Base-by-base conservation (phyloP, 2,888 invertebrate species). In the Cheilosia urbana region DNA sequence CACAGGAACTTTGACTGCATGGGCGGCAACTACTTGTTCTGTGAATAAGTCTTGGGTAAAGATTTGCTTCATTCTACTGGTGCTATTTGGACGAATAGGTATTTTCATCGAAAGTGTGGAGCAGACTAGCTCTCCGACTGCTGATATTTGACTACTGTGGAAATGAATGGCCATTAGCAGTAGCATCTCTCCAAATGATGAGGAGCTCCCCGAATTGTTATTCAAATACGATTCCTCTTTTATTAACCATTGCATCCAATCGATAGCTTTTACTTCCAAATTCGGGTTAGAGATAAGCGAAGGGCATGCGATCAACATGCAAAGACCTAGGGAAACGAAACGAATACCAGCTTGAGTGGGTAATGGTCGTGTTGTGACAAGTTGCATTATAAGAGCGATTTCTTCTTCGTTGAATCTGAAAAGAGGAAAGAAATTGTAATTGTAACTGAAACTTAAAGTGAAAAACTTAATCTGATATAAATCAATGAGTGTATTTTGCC, bases 1-100 rank as follows among this genome's bases (percentile, higher is more conserved):
- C 0, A 99, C 98, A 0, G 98, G 98, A 0, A 99, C 98, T 91
- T 98, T 97, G 0, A 98, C 97, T 0, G 99, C 99, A 92, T 98
- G 98, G 0, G 97, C 95, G 4, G 99, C 98, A 0, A 99, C 98
- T 45, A 98, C 97, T 94, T 98, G 98, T 92, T 99, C 99, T 0
- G 98, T 98, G 90, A 99, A 99, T 88, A 99, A 97, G 91, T 99
- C 98, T 90, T 98, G 98, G 0, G 97, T 98, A 90, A 99, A 99
- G 40, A 99, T 96, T 90, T 97, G 96, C 91, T 98, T 98, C 93
- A 98, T 97, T 71, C 97, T 94, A 1, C 96, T 96, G 88, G 98
- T 95, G 89, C 97, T 97, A 89, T 97, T 98, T 13, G 97, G 96
- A 37, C 98, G 93, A 0, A 95, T 94, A 0, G 96, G 96, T 81